phyloP scores from a whole-genome alignment of 2,113 vertebrate genomes.

The Solea senegalensis region DNA sequence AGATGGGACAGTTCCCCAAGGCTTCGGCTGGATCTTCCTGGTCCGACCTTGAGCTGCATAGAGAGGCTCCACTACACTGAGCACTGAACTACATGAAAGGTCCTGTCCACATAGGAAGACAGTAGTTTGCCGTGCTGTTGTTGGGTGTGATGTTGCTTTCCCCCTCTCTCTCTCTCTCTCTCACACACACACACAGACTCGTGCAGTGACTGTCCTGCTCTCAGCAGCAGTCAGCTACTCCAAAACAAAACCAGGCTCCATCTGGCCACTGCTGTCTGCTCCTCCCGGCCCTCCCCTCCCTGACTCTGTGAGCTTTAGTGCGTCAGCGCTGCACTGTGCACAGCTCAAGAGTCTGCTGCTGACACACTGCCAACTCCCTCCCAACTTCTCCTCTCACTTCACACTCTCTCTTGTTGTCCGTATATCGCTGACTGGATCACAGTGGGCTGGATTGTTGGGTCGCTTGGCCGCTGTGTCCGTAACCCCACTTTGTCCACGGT shows the following conservation, averaged over 20 bases:
- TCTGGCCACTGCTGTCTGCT: constrained; percentile 62
- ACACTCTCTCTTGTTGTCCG: constrained; percentile 37
- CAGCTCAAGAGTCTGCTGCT: constrained; percentile 61
- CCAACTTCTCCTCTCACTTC: constrained; percentile 56
- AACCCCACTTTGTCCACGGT: constrained; percentile 21
- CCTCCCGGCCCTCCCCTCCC: constrained; percentile 40
- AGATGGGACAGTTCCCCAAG: constrained; percentile 34
- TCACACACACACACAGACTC: constrained; percentile 15
- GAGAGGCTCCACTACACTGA: constrained; percentile 43
- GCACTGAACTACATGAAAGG: constrained; percentile 35
- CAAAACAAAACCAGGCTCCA: constrained; percentile 73
- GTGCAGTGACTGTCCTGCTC: constrained; percentile 21
- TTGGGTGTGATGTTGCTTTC: constrained; percentile 15
- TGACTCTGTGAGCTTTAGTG: constrained; percentile 62
- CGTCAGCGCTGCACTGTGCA: constrained; percentile 76
- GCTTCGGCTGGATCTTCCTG: constrained; percentile 30
- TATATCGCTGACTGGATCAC: constrained; percentile 22
- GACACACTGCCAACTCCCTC: constrained; percentile 75
- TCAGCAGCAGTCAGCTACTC: constrained; percentile 62
- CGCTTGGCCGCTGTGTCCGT: constrained; percentile 24
- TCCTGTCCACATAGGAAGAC: constrained; percentile 34
- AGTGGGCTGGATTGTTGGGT: constrained; percentile 39
- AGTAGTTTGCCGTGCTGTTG: constrained; percentile 27
- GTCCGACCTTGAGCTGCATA: constrained; percentile 69
- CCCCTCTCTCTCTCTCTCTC: not conserved